Conservation (phyloP, 2,888 invertebrate species). For the Melanotus villosus region DNA sequence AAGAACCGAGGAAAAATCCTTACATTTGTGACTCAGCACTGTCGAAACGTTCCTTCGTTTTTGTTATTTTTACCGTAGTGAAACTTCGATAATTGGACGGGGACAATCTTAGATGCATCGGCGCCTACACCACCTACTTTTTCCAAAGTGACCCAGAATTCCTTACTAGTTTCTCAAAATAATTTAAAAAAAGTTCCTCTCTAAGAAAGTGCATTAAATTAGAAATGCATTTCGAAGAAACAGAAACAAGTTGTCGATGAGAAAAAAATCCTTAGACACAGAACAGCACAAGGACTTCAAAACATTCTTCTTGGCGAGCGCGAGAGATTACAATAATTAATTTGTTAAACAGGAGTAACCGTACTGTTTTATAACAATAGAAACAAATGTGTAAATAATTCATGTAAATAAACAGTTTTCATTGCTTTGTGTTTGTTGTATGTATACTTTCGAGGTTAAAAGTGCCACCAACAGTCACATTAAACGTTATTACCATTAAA, state of each 20-base stretch:
- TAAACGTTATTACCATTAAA: too few relatives aligned
- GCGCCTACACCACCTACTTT: conserved; percentile 21
- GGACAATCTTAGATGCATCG: conserved; percentile 3
- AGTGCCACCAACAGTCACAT: too few relatives aligned
- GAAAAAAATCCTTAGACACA: too few relatives aligned
- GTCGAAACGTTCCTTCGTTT: neutral
- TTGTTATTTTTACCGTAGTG: neutral
- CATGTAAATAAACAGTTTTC: too few relatives aligned
- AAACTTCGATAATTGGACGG: neutral
- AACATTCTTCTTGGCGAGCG: too few relatives aligned
- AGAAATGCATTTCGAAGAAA: neutral
- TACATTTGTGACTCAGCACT: conserved; percentile 3
- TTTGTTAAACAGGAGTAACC: too few relatives aligned
- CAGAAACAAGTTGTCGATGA: neutral
- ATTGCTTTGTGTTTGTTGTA: too few relatives aligned
- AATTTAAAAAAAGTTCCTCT: neutral
- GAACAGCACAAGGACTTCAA: too few relatives aligned
- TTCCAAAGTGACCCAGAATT: conserved; percentile 22
- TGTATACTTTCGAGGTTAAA: too few relatives aligned
- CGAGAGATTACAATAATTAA: too few relatives aligned
- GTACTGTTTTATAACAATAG: too few relatives aligned
- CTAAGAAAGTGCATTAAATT: neutral
- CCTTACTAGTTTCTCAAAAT: neutral
- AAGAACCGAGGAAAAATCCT: neutral
- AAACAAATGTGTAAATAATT: too few relatives aligned